Conservation (phyloP, 1,140 invertebrate species). For the Pseudobourletiella spinata region DNA sequence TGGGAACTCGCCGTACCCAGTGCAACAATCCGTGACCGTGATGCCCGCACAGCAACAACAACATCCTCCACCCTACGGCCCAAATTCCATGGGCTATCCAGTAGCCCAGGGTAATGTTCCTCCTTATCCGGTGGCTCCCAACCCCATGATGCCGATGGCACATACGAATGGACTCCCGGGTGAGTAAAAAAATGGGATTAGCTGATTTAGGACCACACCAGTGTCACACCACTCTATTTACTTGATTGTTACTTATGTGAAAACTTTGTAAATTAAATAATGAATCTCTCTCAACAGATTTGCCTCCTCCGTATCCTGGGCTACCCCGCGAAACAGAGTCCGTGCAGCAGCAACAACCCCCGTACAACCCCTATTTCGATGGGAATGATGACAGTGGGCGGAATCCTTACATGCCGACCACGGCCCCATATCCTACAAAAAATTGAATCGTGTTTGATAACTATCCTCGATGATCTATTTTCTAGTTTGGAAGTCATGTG, state of each 20-base stretch:
- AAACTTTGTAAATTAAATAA: neutral
- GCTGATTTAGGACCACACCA: neutral
- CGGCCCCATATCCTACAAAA: constrained; percentile 1
- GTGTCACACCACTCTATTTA: neutral
- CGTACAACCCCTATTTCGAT: constrained; percentile 27
- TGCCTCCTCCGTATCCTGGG: constrained; percentile 28
- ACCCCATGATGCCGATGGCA: neutral
- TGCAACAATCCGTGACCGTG: constrained; percentile 23
- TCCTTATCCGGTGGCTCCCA: neutral
- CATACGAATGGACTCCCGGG: neutral
- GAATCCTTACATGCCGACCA: constrained; percentile 1
- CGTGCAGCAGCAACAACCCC: neutral
- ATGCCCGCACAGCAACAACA: neutral
- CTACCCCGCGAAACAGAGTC: constrained; percentile 11
- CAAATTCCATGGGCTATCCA: neutral
- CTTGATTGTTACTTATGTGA: neutral
- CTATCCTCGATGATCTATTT: neutral
- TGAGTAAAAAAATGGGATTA: neutral
- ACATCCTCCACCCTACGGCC: neutral
- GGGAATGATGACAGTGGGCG: neutral
- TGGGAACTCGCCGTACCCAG: constrained; percentile 20
- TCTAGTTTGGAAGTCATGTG: too few relatives aligned
- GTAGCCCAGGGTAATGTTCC: too few relatives aligned
- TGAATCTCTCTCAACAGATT: constrained; percentile 15
- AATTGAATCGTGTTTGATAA: neutral